Base-by-base conservation (phyloP, 2,113 vertebrate genomes). In the Mola mola region DNA sequence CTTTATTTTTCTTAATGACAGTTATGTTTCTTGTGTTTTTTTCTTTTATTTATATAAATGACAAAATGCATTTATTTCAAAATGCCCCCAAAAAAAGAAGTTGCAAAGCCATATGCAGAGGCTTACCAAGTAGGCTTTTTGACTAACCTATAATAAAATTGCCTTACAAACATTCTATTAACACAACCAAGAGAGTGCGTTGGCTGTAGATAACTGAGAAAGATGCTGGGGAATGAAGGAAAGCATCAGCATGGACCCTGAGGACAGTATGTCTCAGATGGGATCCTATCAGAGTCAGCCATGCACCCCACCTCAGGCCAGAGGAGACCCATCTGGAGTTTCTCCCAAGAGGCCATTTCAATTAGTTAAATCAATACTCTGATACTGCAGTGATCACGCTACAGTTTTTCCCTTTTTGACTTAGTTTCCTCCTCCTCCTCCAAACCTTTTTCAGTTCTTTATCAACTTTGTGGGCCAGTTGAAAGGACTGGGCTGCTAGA, bases 361-460 rank as follows among this genome's bases (percentile, higher is more conserved):
- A 92, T 92, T 90, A 90, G 86, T 84, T 74, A 71, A 90, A 91
- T 90, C 88, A 88, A 90, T 91, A 90, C 68, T 51, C 69, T 7
- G 43, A 77, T 75, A 67, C 78, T 53, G 66, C 50, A 17, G 48
- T 26, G 61, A 79, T 84, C 87, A 81, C 70, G 49, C 79, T 55
- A 66, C 49, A 58, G 50, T 86, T 87, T 82, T 44, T 24, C 59
- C 42, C 41, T 57, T 74, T 85, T 62, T 87, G 76, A 86, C 90
- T 89, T 87, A 41, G 88, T 89, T 92, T 83, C 70, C 65, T 70
- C 72, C 69, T n/a, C n/a, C 76, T 85, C 81, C 76, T 81, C 72
- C 61, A 85, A 84, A 87, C 88, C 86, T 85, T 89, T 88, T 82
- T 48, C 52, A 66, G 21, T 77, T 79, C 60, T 81, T 78, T 75